phyloP scores from a whole-genome alignment of 2,113 vertebrate species.

The Asarcornis scutulata region DNA sequence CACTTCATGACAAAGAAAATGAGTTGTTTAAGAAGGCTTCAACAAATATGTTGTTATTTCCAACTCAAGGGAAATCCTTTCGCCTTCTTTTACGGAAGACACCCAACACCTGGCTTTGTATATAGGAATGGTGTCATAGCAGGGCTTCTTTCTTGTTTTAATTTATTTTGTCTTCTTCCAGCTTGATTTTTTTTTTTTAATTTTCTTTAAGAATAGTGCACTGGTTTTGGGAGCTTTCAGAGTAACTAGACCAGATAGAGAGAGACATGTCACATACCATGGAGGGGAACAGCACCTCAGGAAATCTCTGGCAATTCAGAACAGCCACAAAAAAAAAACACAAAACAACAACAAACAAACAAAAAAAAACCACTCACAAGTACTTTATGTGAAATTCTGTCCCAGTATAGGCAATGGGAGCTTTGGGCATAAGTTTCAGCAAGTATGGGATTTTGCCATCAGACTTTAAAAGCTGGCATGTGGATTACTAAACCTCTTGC shows the following conservation, averaged over 20 bases:
- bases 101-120: not conserved
- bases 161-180: not conserved
- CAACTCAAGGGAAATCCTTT: not conserved
- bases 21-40: not conserved
- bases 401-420: not conserved
- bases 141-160: not conserved
- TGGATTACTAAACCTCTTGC: not conserved
- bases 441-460: not conserved
- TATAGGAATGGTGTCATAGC: rapidly evolving
- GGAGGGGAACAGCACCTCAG: not conserved
- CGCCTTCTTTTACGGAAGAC: not conserved
- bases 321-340: not conserved
- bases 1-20: not conserved
- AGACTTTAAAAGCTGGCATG: not conserved
- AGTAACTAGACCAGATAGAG: not conserved
- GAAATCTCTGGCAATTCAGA: not conserved
- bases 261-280: not conserved
- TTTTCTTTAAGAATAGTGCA: not conserved
- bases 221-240: not conserved
- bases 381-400: not conserved
- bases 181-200: not conserved
- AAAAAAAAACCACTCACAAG: not conserved
- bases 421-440: not conserved
- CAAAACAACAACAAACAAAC: not conserved
- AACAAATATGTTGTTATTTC: not conserved